Conservation (phyloP, 2,797 vertebrate genomes). For the Eulemur rubriventer region DNA sequence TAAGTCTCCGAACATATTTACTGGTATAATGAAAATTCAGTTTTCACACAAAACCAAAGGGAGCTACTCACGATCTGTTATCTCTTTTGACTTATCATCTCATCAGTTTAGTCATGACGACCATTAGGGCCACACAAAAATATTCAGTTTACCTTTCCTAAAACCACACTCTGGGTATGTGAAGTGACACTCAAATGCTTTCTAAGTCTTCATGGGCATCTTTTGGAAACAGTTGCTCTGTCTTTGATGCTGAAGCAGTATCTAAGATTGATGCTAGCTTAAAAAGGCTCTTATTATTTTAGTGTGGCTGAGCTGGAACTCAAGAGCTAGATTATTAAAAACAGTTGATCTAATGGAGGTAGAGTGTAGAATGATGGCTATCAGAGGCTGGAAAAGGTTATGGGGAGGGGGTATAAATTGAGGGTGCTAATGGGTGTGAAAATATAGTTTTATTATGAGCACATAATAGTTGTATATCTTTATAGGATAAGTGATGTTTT, state of each 20-base stretch:
- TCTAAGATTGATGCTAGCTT: not conserved
- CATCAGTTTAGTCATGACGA: not conserved
- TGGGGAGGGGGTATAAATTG: no score
- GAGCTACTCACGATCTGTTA: slow-evolving; percentile 41
- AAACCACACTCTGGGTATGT: not conserved
- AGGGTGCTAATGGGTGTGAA: no score
- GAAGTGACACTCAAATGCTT: slow-evolving; percentile 12
- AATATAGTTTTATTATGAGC: no score
- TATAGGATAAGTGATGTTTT: no score
- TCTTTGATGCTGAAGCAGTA: slow-evolving; percentile 19
- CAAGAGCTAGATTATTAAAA: not conserved
- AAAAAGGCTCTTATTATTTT: not conserved
- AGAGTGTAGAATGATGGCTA: not conserved
- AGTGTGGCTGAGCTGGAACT: not conserved
- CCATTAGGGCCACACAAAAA: slow-evolving; percentile 63
- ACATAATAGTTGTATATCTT: no score
- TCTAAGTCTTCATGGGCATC: not conserved
- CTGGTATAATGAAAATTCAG: slow-evolving; percentile 8
- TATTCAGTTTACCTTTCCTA: slow-evolving; percentile 19
- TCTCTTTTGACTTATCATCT: slow-evolving; percentile 53
- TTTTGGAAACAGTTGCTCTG: slow-evolving; percentile 42
- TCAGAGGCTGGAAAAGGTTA: no score
- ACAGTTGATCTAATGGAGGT: not conserved
- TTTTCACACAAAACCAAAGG: slow-evolving; percentile 11
- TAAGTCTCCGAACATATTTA: not conserved